Base-by-base conservation (phyloP, 2,113 vertebrate genomes). In the Periophthalmus modestus region DNA sequence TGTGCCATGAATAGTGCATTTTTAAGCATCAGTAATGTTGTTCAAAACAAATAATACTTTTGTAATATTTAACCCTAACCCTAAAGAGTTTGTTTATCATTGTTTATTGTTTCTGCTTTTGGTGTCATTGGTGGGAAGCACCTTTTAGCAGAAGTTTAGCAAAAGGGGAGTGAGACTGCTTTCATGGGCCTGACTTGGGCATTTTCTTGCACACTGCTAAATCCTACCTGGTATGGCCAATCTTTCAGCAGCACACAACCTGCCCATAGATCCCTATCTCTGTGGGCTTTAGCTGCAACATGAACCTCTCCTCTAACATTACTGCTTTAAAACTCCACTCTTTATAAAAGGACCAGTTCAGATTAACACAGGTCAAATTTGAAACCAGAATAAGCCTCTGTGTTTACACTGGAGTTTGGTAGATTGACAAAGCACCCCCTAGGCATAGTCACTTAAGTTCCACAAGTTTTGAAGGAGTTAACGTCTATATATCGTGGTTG, bases 221-320 rank as follows among this genome's bases (percentile, higher is more conserved):
- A 92, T 92, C 90, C 87, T 78, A 57, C 28, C 5, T 82, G 87
- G 92, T 91, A 93, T 92, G 83, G 71, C 57, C 33, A 16, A 66
- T 87, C 88, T 89, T 82, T 91, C 87, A 90, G 76, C 88, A 70
- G 69, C 71, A 58, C 74, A 73, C 66, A 62, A 47, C 50, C 54
- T 61, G 69, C 69, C 11, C 16, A 71, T 47, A 66, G 69, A 75
- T 62, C 69, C 1, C 68, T 70, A 87, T 80, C 71, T 58, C 70
- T 76, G 81, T 63, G 66, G 69, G 73, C 63, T 80, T 80, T 65
- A 85, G 67, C 77, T 83, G 84, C 72, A 87, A 87, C 77, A 74
- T 63, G 80, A 85, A 68, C 69, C 69, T 28, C 19, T 15, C 39
- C 65, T 28, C 71, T 88, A 77, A 65, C 75, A 14, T 82, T 72